These are phyloP conservation scores for Syritta pipiens DNA, from an alignment of 2,888 invertebrate genomes.

Conservation along the genomic window DNA sequence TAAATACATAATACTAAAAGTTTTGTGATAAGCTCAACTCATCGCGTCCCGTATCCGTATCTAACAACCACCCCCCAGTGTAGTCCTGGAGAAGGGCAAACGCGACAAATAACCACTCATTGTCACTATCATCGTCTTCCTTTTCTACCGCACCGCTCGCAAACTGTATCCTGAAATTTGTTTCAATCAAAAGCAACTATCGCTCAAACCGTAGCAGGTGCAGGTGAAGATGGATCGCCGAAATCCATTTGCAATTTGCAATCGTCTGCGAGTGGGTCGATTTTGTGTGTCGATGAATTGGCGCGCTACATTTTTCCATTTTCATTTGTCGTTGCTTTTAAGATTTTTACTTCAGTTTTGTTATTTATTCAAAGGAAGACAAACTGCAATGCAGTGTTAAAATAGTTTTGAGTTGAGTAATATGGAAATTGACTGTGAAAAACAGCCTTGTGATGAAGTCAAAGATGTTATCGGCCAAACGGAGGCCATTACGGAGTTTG, in stretches of 20 bases:
- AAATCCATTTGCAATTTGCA: constrained; percentile 59
- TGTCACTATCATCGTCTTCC: constrained; percentile 10
- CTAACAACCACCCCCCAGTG: constrained; percentile 26
- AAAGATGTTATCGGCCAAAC: background rate
- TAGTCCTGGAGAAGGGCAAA: constrained; percentile 9
- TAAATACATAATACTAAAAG: constrained; percentile 27
- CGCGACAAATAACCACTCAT: constrained; percentile 24
- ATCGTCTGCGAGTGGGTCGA: constrained; percentile 29
- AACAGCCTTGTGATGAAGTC: constrained; percentile 5
- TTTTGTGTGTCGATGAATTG: constrained; percentile 12
- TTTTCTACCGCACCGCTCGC: background rate
- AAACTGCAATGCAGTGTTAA: background rate
- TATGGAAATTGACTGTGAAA: constrained; percentile 37
- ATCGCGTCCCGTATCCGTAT: background rate
- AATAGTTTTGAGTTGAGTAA: background rate
- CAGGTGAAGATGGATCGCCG: constrained; percentile 52
- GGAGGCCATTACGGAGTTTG: constrained; percentile 25
- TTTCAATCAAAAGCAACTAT: constrained; percentile 25
- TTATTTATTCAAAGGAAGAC: background rate
- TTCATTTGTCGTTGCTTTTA: background rate
- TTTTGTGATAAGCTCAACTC: constrained; percentile 15
- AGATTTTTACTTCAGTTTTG: background rate
- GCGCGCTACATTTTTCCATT: background rate
- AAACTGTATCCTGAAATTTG: background rate
- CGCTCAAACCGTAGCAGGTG: constrained; percentile 21